Conservation (phyloP, 2,888 invertebrate genomes). For the Eupithecia insigniata region DNA sequence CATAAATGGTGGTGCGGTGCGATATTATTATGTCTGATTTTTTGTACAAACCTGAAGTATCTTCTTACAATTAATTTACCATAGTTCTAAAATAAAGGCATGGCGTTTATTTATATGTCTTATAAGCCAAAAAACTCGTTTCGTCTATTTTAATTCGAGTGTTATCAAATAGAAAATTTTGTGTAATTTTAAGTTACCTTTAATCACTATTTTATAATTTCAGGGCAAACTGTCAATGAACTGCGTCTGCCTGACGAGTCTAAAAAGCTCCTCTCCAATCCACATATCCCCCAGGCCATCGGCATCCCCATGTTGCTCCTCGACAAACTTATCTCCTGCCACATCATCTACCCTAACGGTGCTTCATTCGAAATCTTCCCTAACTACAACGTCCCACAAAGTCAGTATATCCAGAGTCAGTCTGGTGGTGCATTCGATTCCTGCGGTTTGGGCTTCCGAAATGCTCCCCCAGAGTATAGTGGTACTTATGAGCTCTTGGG, state of each 20-base stretch:
- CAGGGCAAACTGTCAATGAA: constrained; percentile 7
- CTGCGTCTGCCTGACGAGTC: neutral
- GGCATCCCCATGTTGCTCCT: constrained; percentile 45
- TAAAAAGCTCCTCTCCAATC: neutral
- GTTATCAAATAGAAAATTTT: no score
- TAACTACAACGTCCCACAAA: constrained; percentile 34
- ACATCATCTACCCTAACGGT: constrained; percentile 57
- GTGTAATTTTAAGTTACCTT: no score
- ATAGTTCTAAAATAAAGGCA: no score
- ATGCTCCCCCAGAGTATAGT: constrained; percentile 46
- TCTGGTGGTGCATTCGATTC: constrained; percentile 34
- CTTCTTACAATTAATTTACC: no score
- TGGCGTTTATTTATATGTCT: no score
- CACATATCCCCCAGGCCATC: neutral
- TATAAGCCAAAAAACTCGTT: no score
- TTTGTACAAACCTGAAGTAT: no score
- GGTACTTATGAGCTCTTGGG: constrained; percentile 63
- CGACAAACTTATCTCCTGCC: constrained; percentile 55
- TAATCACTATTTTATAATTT: no score
- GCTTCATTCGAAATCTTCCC: constrained; percentile 55
- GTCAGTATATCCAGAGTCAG: neutral
- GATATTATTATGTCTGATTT: neutral
- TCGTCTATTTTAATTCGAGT: no score
- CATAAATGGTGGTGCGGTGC: no score
- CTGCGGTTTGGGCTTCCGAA: constrained; percentile 54